Evolutionary conservation across 1,140 invertebrate genomes (phyloP), one percentile per base, ranked within the genome.

Genomic region (Drosophila orena): DNA sequence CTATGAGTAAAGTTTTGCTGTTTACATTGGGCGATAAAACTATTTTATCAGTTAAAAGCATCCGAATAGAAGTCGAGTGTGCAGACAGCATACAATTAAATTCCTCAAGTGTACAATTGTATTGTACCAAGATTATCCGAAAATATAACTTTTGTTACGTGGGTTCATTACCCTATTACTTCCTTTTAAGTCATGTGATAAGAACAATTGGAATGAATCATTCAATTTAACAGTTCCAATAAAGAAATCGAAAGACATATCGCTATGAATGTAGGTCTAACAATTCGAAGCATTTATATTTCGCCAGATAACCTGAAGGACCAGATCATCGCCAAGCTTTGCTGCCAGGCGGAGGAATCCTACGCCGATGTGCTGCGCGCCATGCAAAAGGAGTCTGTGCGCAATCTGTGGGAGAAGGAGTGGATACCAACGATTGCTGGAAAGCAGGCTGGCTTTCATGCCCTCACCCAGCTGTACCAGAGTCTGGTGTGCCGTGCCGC

Each of bases 241-340:
- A 10, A 17, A 42, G 8, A 17, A n/a, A 42, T 42, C 1, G 27
- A 30, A 27, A 27, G 4, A 27, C 4, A 27, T 30, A 7, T 2
- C 27, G 27, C 7, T 30, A 8, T 30, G 27, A 30, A 30, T 10
- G 2, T 0, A 40, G 7, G 38, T 7, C 38, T 15, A n/a, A 40
- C 15, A 43, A 20, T 8, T 10, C 20, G 0, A 20, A 12, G 10
- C 17, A 17, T 17, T 30, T 12, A 50, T 47, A 10, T 22, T 10
- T 37, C 3, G 4, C 14, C 91, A 97, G 97, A 99, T 93, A 95
- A 96, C 68, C 99, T 99, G 98, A 99, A 99, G 92, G 97, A 98
- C 81, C 94, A 94, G 54, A 95, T 98, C 78, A 94, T 99, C 68
- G 98, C 98, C 11, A 99, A 98, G 94, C 93, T 99, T 68, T 97